Evolutionary conservation across 2,888 invertebrate genomes (phyloP), one percentile per base, ranked within the genome.

Genomic region (Eurytoma adleriae): DNA sequence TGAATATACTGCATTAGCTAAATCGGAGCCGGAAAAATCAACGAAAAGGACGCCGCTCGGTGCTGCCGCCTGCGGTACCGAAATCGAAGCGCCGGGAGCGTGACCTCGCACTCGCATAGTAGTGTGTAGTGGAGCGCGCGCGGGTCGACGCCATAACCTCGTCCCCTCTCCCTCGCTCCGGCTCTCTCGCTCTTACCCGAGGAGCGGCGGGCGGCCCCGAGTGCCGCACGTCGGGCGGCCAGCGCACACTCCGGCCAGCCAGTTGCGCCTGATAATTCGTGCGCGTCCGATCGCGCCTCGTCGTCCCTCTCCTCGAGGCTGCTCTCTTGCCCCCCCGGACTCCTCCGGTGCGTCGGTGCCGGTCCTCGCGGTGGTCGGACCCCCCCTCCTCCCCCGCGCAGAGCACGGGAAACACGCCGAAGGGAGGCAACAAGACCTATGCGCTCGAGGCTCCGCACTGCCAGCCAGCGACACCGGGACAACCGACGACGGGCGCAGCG

Each of bases 191-290:
- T 40, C 56, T 27, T 40, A 40, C 40, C 40, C 40, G 40, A 40
- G 40, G 40, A 40, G 40, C 40, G 40, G 5, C 40, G 40, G 7
- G 40, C 7, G 7, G 40, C 40, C 40, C 40, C 40, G 40, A 40
- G 40, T 40, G 40, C 40, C 40, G 40, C 40, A 40, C n/a, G 40
- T 20, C 16, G 59, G 62, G 27, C 69, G 64, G 24, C 14, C 59
- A 24, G 70, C 10, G 66, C 66, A 54, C 30, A 73, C 16, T 64
- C 67, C 52, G 24, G 62, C 54, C 59, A 40, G 70, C 81, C 79
- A 67, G 81, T 82, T 73, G 81, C 79, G 79, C 78, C 62, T 78
- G 61, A 77, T 70, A 72, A 69, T 73, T 68, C 72, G 77, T 79
- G 70, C 57, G 79, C 78, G 78, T 74, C 75, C 68, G 78, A 76